Conservation (phyloP, 2,113 vertebrate species). For the Morone chrysops region DNA sequence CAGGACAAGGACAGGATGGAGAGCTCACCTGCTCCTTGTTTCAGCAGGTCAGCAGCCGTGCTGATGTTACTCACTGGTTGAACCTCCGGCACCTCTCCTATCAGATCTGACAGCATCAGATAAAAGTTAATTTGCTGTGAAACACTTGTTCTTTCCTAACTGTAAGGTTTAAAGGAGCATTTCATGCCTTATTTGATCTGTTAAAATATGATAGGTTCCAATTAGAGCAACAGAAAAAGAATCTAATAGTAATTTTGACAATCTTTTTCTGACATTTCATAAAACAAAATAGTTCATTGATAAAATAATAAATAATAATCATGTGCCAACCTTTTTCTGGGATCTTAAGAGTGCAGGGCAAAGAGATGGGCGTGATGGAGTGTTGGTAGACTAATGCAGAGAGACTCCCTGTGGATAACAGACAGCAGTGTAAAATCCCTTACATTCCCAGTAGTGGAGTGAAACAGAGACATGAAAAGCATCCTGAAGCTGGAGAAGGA, state of each 20-base stretch:
- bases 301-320: background rate
- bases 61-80: conserved; percentile 89
- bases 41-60: conserved; percentile 92
- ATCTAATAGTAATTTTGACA: no score
- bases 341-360: conserved; percentile 90
- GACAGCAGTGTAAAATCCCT: background rate
- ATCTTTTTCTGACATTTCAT: background rate
- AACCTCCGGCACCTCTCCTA: conserved; percentile 84
- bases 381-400: conserved; percentile 94
- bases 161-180: background rate
- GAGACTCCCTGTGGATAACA: conserved; percentile 87
- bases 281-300: background rate
- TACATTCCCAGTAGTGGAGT: background rate
- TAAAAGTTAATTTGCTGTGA: background rate
- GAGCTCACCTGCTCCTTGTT: conserved; percentile 90
- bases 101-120: conserved; percentile 82
- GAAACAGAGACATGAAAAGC: background rate
- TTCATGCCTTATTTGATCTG: background rate
- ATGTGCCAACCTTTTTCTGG: conserved; percentile 86
- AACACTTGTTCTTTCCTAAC: no score
- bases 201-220: background rate
- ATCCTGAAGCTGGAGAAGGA: background rate
- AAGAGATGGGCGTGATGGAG: conserved; percentile 91
- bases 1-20: background rate
- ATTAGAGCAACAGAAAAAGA: background rate